Base-by-base conservation (phyloP, 2,888 invertebrate species). In the Lampropteryx suffumata region DNA sequence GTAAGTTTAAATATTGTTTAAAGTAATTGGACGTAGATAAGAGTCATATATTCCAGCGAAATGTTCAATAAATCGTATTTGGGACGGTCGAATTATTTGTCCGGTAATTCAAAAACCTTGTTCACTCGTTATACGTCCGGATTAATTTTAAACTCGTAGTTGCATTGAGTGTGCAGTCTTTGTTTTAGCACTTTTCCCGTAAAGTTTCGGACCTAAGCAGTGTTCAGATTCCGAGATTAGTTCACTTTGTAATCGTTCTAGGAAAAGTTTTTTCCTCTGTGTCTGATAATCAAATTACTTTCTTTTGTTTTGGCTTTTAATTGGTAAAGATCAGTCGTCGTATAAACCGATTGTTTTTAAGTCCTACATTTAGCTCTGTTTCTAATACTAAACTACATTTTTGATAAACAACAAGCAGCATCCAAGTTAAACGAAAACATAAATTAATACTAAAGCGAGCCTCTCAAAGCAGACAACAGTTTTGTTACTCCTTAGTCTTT, bases 1-100 rank as follows among this genome's bases (percentile, higher is more conserved):
- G 73, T 76, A 72, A 73, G 73, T 73, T 76, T 69, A 70, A 76
- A 72, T 79, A 55, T 48, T 74, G 77, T 79, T 78, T 69, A 73
- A 81, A 74, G 74, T 79, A 83, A 82, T 82, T 79, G 75, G 62
- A 24, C 57, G 67, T 67, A 73, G 81, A 84, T 84, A 83, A 78
- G 68, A 58, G 52, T 48, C 53, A 67, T 71, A 76, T 73, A 71
- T 73, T 63, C 56, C 44, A 51, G 64, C 51, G 74, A 72, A 76
- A 77, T 73, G 61, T 60, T 49, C 58, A 69, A 74, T 78, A 77
- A 77, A 75, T 79, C 64, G 65, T 69, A 64, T 64, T 69, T 62
- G 51, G 61, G 62, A 61, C 62, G 64, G 70, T 69, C 35, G 53
- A 55, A 49, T 53, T 48, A 54, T 64, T 50, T 61, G 61, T 69